Conservation (phyloP, 2,113 vertebrate genomes). For the Apteryx owenii region DNA sequence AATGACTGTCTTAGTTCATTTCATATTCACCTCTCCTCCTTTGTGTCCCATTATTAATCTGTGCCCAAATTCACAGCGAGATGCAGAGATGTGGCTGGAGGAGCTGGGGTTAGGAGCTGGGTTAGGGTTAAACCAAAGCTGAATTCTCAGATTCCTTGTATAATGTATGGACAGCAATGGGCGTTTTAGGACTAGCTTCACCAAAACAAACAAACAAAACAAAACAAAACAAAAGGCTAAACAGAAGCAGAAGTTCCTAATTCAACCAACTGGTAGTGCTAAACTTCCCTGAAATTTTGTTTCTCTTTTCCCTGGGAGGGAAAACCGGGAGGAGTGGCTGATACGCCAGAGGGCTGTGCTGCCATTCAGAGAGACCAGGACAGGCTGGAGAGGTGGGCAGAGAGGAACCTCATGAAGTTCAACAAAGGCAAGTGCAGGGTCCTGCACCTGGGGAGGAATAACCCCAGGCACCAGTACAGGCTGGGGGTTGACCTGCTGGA, state of each 20-base stretch:
- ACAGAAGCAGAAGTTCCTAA: background rate
- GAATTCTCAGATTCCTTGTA: background rate
- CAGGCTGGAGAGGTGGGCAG: no score
- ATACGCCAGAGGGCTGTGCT: no score
- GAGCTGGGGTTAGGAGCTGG: background rate
- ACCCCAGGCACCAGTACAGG: no score
- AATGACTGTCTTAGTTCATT: background rate
- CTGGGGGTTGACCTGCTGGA: no score
- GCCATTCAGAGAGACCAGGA: no score
- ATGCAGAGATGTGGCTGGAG: background rate
- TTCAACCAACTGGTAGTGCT: fast-evolving
- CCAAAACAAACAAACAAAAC: background rate
- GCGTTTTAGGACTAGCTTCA: background rate
- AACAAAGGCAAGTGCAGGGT: no score
- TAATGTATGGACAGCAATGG: background rate
- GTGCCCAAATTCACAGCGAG: background rate
- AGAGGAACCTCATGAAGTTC: no score
- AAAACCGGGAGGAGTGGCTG: no score
- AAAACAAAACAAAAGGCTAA: background rate
- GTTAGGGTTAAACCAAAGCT: background rate
- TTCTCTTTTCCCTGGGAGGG: background rate
- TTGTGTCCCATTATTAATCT: background rate
- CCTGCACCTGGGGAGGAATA: no score
- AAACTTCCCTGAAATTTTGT: background rate
- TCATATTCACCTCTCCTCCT: background rate